Evolutionary conservation across 2,888 invertebrate genomes (phyloP).

Genomic region (Aelia acuminata): DNA sequence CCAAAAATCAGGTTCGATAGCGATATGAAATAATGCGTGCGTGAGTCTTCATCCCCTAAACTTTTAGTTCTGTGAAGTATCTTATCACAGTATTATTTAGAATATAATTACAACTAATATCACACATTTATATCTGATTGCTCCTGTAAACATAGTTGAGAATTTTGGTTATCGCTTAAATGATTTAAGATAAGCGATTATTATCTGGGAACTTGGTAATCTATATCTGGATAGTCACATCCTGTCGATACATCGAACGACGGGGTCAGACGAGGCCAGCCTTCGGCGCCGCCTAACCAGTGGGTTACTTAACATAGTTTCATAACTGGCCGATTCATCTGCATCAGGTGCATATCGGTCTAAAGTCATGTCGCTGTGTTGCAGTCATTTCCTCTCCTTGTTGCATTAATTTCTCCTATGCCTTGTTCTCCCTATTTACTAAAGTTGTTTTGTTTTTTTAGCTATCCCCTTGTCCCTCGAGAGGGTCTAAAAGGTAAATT

Average conservation of each 20-base stretch:
- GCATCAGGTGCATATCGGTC: constrained; percentile 24
- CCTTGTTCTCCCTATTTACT: not conserved
- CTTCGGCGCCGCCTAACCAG: not conserved
- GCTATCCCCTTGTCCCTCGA: not conserved
- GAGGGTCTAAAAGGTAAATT: not conserved
- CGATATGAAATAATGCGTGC: too few relatives aligned
- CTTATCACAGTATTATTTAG: too few relatives aligned
- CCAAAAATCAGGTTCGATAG: too few relatives aligned
- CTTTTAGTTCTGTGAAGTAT: too few relatives aligned
- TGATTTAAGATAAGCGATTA: constrained; percentile 9
- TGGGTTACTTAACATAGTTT: constrained; percentile 43
- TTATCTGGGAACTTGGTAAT: not conserved
- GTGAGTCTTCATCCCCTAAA: too few relatives aligned
- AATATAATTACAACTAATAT: not conserved
- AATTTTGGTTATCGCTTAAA: not conserved
- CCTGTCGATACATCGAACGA: not conserved
- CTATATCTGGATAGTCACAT: constrained; percentile 2
- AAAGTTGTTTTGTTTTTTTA: not conserved
- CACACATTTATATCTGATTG: not conserved
- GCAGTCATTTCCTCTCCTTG: not conserved
- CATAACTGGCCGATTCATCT: not conserved
- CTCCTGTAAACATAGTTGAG: not conserved
- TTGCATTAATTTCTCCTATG: too few relatives aligned
- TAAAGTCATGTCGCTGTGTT: not conserved
- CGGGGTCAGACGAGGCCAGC: constrained; percentile 5